These are phyloP conservation scores for Parelbella ahira DNA, from an alignment of 2,888 invertebrate genomes.

Conservation along the genomic window DNA sequence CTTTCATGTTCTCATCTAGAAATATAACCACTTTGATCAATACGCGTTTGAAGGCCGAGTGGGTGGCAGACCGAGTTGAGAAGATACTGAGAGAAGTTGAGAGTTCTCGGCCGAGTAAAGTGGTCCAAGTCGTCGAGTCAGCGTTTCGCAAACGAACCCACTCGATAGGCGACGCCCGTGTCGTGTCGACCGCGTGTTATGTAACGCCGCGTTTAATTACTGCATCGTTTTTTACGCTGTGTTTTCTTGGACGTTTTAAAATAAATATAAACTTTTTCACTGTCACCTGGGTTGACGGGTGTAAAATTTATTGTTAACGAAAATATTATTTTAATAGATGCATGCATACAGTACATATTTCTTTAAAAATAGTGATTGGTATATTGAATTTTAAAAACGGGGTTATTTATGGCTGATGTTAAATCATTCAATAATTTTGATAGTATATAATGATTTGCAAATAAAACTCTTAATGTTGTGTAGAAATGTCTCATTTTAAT, in stretches of 20 bases:
- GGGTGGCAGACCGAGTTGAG: constrained; percentile 21
- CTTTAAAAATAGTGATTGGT: too few relatives aligned
- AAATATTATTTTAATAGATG: too few relatives aligned
- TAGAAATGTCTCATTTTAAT: too few relatives aligned
- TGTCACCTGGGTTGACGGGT: too few relatives aligned
- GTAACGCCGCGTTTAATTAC: constrained; percentile 17
- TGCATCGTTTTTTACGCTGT: constrained; percentile 3
- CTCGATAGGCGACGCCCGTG: constrained; percentile 43
- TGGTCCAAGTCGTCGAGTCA: constrained; percentile 59
- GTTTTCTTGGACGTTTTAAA: neutral
- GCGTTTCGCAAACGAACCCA: constrained; percentile 45
- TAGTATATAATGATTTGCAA: too few relatives aligned
- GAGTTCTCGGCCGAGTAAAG: constrained; percentile 38
- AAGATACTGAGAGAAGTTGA: constrained; percentile 35
- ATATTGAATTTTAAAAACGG: too few relatives aligned
- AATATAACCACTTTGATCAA: constrained; percentile 53
- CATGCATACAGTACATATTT: too few relatives aligned
- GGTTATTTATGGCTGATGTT: too few relatives aligned
- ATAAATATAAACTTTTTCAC: too few relatives aligned
- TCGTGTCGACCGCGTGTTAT: constrained; percentile 35
- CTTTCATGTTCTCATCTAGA: constrained; percentile 30
- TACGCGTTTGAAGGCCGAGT: constrained; percentile 35
- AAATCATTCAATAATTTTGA: too few relatives aligned
- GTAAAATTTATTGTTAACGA: too few relatives aligned
- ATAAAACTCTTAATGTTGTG: too few relatives aligned